Percentiles rank a stretch among this genome's conserved stretches.
phyloP scores from a whole-genome alignment of 2,113 vertebrate genomes.

The Dipodomys stephensi region DNA sequence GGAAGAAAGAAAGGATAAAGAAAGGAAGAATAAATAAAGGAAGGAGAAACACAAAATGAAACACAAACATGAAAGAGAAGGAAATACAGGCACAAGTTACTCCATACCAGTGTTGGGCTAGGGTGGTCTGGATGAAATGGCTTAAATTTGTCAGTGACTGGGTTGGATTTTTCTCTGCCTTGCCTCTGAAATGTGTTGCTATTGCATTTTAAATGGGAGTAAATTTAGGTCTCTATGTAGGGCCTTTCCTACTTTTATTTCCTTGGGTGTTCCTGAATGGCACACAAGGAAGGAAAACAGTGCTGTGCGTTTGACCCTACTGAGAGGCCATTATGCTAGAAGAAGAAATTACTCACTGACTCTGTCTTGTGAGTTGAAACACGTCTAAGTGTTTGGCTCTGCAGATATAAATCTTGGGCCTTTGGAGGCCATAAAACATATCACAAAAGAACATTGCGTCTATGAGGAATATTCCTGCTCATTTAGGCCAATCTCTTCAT shows the following conservation, averaged over 20 bases:
- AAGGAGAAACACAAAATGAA: too few species aligned
- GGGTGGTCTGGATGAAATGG: constrained; percentile 75
- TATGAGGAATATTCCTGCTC: background rate
- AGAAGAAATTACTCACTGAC: constrained; percentile 81
- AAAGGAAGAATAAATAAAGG: accelerated
- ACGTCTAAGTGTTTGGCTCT: constrained; percentile 18
- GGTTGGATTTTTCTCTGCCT: constrained; percentile 73
- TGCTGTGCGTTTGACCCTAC: constrained; percentile 48
- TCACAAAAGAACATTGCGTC: constrained; percentile 37
- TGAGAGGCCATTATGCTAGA: constrained; percentile 79
- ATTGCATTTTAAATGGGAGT: constrained; percentile 79
- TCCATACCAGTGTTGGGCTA: constrained; percentile 55
- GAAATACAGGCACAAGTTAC: constrained; percentile 59
- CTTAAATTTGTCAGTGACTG: constrained; percentile 85
- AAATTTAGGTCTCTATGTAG: constrained; percentile 75
- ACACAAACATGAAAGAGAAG: too few species aligned
- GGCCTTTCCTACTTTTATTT: constrained; percentile 81
- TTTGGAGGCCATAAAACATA: constrained; percentile 24
- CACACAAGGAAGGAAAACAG: constrained; percentile 72
- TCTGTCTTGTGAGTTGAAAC: constrained; percentile 78
- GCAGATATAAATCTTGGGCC: constrained; percentile 16
- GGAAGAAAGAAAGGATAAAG: background rate
- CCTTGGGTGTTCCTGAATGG: constrained; percentile 85
- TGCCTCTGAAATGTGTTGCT: constrained; percentile 83
- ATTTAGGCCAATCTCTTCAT: background rate